Conservation (phyloP, 2,888 invertebrate genomes). For the Phalera bucephala region DNA sequence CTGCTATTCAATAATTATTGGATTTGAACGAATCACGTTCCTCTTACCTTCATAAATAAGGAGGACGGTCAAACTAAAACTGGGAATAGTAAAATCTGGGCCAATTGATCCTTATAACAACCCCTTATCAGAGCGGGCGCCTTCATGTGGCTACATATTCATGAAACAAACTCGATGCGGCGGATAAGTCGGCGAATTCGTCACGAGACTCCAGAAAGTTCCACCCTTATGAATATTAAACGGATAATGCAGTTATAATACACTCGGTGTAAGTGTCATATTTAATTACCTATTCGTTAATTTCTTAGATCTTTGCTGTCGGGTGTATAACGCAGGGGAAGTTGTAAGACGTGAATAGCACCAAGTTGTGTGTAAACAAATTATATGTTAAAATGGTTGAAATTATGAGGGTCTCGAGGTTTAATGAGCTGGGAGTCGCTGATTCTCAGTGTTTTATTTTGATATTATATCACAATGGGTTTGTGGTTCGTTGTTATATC, state of each 20-base stretch:
- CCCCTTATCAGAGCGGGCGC: slow-evolving; percentile 44
- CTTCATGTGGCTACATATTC: slow-evolving; percentile 62
- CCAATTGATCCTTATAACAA: slow-evolving; percentile 31
- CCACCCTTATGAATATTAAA: slow-evolving; percentile 72
- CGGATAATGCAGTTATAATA: slow-evolving; percentile 75
- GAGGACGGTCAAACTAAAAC: slow-evolving; percentile 3
- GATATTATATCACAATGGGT: no score
- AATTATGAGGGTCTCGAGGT: no score
- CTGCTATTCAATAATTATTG: no score
- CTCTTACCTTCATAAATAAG: slow-evolving; percentile 1
- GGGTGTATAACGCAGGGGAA: slow-evolving; percentile 16
- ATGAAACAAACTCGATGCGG: slow-evolving; percentile 54
- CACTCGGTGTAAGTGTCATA: slow-evolving; percentile 52
- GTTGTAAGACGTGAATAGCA: slow-evolving; percentile 1
- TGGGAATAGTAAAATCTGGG: slow-evolving; percentile 23
- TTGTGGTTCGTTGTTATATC: no score
- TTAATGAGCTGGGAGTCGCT: no score
- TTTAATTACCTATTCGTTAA: slow-evolving; percentile 56
- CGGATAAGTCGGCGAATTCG: slow-evolving; percentile 61
- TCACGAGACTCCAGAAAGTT: slow-evolving; percentile 67
- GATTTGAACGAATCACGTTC: background rate
- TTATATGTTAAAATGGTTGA: slow-evolving; percentile 7
- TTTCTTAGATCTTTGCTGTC: slow-evolving; percentile 42
- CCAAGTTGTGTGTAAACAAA: slow-evolving; percentile 13
- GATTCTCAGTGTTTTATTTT: no score